Conservation (phyloP, 2,797 vertebrate genomes). For the Pteropus rufus region DNA sequence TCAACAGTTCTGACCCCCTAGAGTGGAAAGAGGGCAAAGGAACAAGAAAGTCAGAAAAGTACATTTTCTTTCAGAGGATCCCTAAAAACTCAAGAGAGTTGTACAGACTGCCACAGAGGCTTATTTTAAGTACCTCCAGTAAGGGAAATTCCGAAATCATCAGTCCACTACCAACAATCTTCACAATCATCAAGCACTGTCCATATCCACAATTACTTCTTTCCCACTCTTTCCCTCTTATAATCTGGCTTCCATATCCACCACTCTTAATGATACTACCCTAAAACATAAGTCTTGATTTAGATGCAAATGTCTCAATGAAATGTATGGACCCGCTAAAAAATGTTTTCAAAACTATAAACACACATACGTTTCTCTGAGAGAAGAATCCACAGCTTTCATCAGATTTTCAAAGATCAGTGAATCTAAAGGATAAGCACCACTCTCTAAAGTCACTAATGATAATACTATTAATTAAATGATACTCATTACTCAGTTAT, state of each 20-base stretch:
- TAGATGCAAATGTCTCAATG: not conserved
- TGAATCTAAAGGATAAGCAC: not conserved
- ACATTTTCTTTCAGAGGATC: not conserved
- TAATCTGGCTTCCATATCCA: not conserved
- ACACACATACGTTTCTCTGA: not conserved
- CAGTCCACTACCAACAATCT: not conserved
- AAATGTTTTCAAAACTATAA: not conserved
- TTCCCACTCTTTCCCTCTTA: not conserved
- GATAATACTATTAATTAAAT: not conserved
- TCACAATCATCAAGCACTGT: not conserved
- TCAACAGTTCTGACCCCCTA: not conserved
- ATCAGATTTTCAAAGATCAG: not conserved
- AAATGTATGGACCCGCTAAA: not conserved
- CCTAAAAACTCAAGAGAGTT: not conserved
- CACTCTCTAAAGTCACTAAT: not conserved
- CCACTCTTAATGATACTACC: not conserved
- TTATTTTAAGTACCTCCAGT: not conserved
- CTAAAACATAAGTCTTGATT: not conserved
- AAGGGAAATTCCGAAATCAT: not conserved
- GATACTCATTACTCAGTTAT: not conserved
- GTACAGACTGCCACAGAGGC: not conserved
- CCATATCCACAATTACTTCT: not conserved
- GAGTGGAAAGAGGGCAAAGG: not conserved
- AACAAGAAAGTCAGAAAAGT: not conserved
- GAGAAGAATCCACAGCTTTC: not conserved